These are phyloP conservation scores for Phania funesta DNA, from an alignment of 2,888 invertebrate species.

Conservation along the genomic window DNA sequence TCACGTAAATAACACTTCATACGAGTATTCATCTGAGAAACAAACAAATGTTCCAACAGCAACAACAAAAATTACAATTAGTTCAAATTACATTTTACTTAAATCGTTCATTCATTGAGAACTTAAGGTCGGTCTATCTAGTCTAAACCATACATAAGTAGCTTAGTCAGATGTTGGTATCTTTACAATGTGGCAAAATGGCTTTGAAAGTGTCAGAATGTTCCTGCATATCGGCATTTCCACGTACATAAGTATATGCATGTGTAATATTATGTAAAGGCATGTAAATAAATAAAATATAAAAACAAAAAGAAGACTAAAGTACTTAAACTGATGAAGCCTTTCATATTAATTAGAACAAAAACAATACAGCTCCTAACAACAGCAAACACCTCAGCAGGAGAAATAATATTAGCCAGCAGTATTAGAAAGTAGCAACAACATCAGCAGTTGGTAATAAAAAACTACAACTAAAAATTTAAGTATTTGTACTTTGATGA, in stretches of 20 bases:
- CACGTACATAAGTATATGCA: not conserved
- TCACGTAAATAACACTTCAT: not conserved
- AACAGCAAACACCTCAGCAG: not conserved
- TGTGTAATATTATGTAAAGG: not conserved
- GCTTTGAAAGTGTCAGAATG: not conserved
- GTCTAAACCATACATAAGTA: constrained; percentile 55
- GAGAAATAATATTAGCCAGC: constrained; percentile 12
- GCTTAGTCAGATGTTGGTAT: constrained; percentile 40
- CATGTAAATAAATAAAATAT: constrained; percentile 11
- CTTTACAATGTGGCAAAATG: not conserved
- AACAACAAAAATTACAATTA: constrained; percentile 48
- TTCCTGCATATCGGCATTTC: not conserved
- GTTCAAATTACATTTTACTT: constrained; percentile 50
- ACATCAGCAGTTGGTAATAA: constrained; percentile 24
- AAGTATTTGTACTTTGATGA: constrained; percentile 64
- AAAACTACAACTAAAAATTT: constrained; percentile 32
- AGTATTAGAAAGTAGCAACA: not conserved
- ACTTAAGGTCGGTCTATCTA: constrained; percentile 54
- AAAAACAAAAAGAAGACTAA: constrained; percentile 8
- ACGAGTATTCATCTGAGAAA: not conserved
- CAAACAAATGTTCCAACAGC: constrained; percentile 5
- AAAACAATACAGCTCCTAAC: constrained; percentile 23
- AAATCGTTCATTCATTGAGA: constrained; percentile 24
- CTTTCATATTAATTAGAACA: constrained; percentile 65
- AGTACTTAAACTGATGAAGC: constrained; percentile 61